Base-by-base conservation (phyloP, 2,113 vertebrate species). In the Argyrosomus japonicus region DNA sequence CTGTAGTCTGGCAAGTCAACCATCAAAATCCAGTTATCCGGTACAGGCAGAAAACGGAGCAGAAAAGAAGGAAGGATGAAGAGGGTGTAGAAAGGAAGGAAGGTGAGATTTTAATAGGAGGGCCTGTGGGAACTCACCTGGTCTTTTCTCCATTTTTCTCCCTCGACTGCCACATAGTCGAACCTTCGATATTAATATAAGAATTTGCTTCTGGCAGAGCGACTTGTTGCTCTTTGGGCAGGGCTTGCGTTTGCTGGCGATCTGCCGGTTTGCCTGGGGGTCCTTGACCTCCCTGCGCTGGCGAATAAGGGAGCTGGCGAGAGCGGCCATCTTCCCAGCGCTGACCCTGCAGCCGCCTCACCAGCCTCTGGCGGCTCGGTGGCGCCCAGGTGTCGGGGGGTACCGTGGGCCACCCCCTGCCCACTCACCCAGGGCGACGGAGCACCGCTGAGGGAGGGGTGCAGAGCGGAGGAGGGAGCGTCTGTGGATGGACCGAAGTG, bases 151-250 rank as follows among this genome's bases (percentile, higher is more conserved):
- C 56, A 94, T 92, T 84, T 95, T 93, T 74, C 95, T 90, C 77
- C 95, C 94, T 83, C 96, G 95, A 87, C 94, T 95, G 91, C 97
- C 96, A 91, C 97, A 98, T 92, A 97, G 94, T 85, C 96, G 95
- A 84, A 97, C 97, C 91, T 97, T 98, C 87, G 96, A 97, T 93
- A 98, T 96, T 71, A 98, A 92, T 83, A 97, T 95, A 45, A 97
- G 96, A 72, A 97, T 96, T 89, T 97, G 97, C 83, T 97, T 97
- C 92, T 98, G 96, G 93, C 97, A 98, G 25, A 97, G 96, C 0
- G 96, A 97, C 93, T 97, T 97, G 96, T 97, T 97, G 92, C 94
- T 96, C 78, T 96, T 96, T 48, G 96, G 96, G 90, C 96, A 97
- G 25, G 96, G 96, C 86, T 96, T 97, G 84, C 97, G 94, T 87